Evolutionary conservation across 1,140 invertebrate genomes (phyloP), one percentile per base, ranked within the genome.

Genomic region (Halictus rubicundus): DNA sequence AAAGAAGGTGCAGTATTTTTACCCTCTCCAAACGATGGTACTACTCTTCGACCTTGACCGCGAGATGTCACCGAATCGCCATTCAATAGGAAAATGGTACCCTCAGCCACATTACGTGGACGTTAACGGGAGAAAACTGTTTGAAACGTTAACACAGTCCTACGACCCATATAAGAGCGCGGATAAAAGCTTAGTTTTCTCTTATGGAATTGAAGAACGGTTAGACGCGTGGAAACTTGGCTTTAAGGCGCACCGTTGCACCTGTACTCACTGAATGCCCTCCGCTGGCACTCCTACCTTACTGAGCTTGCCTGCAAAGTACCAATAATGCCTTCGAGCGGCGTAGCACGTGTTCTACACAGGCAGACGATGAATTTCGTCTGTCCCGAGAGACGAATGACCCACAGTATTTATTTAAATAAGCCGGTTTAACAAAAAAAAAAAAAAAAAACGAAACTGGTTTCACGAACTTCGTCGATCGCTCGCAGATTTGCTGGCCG

Each of bases 211-310:
- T 25, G 23, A 60, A 60, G 9, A 60, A 60, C 59, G 25, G 59
- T 25, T 25, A 57, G 54, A 57, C 10, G 23, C 23, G 23, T 25
- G 57, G 23, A 25, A 59, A 59, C 23, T 21, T 7, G 57, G 57
- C n/a, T 59, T 59, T 65, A 77, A 52, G 64, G 57, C 81, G 83
- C 87, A 87, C 82, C 86, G 84, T 89, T 88, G 80, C 85, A 89
- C 87, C 88, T 88, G 80, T 87, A 87, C 68, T 57, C 78, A 19
- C 71, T 63, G 37, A 65, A 82, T 66, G 68, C 57, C 61, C 49
- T 70, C 46, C 65, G 65, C 61, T 88, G 80, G 83, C 85, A 86
- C 83, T 87, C 83, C 83, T 88, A 88, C 82, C 81, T 88, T 85
- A 88, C 81, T 87, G 83, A 89, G 84, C 81, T 52, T 82, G 57